Percentiles rank a stretch among this genome's conserved stretches.
Conservation (phyloP, 2,888 invertebrate species). For the Ametastegia equiseti region DNA sequence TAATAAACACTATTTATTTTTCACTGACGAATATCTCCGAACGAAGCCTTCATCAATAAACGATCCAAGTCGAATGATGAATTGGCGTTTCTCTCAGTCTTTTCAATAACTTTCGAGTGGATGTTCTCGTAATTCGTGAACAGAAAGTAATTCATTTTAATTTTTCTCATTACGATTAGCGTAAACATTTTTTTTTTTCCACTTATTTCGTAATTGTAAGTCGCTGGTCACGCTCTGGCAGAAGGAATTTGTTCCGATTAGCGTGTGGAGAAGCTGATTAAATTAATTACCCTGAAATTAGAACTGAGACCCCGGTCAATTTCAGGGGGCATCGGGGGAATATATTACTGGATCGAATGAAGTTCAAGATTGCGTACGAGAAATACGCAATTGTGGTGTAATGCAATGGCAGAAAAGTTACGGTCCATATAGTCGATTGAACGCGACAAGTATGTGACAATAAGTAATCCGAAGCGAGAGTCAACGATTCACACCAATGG, state of each 20-base stretch:
- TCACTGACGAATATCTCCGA: neutral
- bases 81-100: neutral
- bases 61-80: neutral
- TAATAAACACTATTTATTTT: neutral
- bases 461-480: slow-evolving; percentile 32
- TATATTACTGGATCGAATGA: neutral
- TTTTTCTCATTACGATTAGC: too few species aligned
- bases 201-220: neutral
- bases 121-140: neutral
- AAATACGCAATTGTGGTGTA: neutral
- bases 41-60: too few species aligned
- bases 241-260: neutral
- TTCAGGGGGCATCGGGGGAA: neutral
- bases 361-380: neutral
- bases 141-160: too few species aligned
- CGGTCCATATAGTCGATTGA: neutral
- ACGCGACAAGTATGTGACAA: slow-evolving; percentile 37
- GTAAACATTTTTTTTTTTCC: neutral
- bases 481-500: neutral
- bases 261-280: neutral
- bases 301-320: neutral
- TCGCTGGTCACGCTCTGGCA: neutral
- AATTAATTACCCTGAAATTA: neutral
- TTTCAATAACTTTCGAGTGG: neutral
- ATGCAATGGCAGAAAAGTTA: neutral